A percentile compares a stretch with the other conserved stretches of the same genome.
Conservation (phyloP, 2,113 vertebrate genomes). For the Bambusicola thoracicus region DNA sequence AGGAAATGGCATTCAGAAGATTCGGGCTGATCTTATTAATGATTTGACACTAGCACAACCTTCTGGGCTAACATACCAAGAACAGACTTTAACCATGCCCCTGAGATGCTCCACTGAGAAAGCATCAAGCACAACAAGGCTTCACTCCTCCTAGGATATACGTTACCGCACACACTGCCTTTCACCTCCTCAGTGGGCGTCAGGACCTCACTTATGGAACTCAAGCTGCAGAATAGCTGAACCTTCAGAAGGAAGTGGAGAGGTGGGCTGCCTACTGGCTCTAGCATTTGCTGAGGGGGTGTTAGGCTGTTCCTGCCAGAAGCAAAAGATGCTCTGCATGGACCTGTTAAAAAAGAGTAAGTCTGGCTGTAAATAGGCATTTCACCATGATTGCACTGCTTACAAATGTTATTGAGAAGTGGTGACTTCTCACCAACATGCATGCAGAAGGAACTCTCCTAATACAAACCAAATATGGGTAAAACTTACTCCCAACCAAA, state of each 20-base stretch:
- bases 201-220: slow-evolving; percentile 19
- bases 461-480: background rate
- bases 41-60: background rate
- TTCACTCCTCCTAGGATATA: background rate
- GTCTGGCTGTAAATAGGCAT: slow-evolving; percentile 35
- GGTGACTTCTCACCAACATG: background rate
- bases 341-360: slow-evolving; percentile 56
- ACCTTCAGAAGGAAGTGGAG: slow-evolving; percentile 12
- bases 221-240: slow-evolving; percentile 30
- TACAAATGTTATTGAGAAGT: background rate
- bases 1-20: background rate
- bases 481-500: background rate
- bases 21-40: background rate
- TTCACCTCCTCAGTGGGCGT: slow-evolving; percentile 6
- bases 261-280: slow-evolving; percentile 18
- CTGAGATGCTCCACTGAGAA: background rate
- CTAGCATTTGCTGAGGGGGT: slow-evolving; percentile 11
- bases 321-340: slow-evolving; percentile 50
- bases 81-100: background rate
- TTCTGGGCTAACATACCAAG: background rate
- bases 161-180: background rate
- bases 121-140: background rate
- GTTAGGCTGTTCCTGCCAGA: slow-evolving; percentile 34
- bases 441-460: background rate
- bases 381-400: background rate